A percentile compares a stretch with the other conserved stretches of the same genome.
Evolutionary conservation across 1,140 invertebrate genomes (phyloP).

Genomic region (Drosophila bifasciata): DNA sequence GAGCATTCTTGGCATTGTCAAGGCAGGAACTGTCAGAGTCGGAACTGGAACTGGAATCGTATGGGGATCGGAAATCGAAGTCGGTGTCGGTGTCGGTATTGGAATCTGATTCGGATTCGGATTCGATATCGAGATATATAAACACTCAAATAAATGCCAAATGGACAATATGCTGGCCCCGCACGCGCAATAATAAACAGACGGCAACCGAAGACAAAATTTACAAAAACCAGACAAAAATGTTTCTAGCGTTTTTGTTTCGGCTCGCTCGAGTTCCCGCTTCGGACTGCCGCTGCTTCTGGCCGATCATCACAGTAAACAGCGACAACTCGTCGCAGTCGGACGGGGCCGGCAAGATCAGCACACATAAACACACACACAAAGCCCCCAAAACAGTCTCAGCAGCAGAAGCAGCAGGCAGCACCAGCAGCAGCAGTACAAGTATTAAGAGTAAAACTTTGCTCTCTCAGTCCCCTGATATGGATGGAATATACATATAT

Average conservation of each 20-base stretch:
- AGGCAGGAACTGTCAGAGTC: not conserved
- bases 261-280: slow-evolving; percentile 56
- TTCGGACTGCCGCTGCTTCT: slow-evolving; percentile 38
- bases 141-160: slow-evolving; percentile 16
- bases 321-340: slow-evolving; percentile 12
- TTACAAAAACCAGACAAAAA: slow-evolving; percentile 12
- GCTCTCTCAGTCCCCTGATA: too few species aligned
- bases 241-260: slow-evolving; percentile 40
- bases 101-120: slow-evolving; percentile 2
- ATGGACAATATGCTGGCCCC: slow-evolving; percentile 6
- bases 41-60: slow-evolving; percentile 4
- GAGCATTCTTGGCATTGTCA: not conserved
- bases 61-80: not conserved
- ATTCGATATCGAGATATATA: slow-evolving; percentile 21
- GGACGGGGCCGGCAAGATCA: not conserved
- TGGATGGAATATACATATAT: too few species aligned
- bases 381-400: not conserved
- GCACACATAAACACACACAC: too few species aligned
- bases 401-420: too few species aligned
- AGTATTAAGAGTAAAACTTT: too few species aligned
- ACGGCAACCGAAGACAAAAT: slow-evolving; percentile 37
- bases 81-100: too few species aligned
- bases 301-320: slow-evolving; percentile 12
- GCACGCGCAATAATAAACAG: slow-evolving; percentile 29
- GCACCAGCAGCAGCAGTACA: too few species aligned